Base-by-base conservation (phyloP, 2,113 vertebrate genomes). In the Xenopus laevis region DNA sequence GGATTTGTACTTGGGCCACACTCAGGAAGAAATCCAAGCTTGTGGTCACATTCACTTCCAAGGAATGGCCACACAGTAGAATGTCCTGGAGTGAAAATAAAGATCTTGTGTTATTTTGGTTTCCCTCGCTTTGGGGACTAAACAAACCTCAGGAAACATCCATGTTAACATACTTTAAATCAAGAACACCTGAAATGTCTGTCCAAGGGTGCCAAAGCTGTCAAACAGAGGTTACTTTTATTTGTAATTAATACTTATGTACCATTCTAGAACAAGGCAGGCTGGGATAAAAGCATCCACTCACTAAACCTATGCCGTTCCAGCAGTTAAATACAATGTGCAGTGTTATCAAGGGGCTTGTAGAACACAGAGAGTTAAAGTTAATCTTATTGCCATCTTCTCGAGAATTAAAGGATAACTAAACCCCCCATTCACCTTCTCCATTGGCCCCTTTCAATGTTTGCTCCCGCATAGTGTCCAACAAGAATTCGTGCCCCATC, bases 61-160 rank as follows among this genome's bases (percentile, higher is more conserved):
- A 92, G 80, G 96, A 98, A 91, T 99, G 97, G 79, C 96, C 97
- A 88, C 97, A 98, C 82, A 99, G 97, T 89, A 99, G 90, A 86
- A 96, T 91, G 85, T 98, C 96, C 97, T 99, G 75, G 76, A 79
- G 69, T 82, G 80, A 83, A 80, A 81, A 57, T 59, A 67, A 64
- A 70, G 66, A 77, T 78, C 47, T 59, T 58, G 61, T 62, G 70
- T 72, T 57, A 71, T 70, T 70, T 64, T n/a, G 63, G 66, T 77
- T 77, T 70, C 66, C 57, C 23, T 33, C 23, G 58, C 74, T 64
- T 9, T 23, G 10, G 27, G 66, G 74, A 77, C 74, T 52, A 77
- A 70, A 77, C 69, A 78, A 13, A 45, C 45, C 45, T 63, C 21
- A 83, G 79, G 65, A 16, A 74, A 71, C 33, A 69, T 71, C 45